phyloP scores from a whole-genome alignment of 2,888 invertebrate species.

The Mimachlamys varia region DNA sequence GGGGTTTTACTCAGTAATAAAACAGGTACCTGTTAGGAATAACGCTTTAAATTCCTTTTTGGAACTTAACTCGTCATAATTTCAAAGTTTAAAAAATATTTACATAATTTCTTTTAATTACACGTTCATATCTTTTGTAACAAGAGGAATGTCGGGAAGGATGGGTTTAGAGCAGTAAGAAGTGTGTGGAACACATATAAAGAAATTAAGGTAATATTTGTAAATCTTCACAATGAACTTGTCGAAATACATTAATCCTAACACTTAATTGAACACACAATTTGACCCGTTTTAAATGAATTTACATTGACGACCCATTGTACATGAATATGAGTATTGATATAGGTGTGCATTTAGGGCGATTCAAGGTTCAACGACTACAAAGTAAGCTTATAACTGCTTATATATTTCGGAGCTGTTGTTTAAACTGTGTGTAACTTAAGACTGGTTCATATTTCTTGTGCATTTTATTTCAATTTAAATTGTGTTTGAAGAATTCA shows the following conservation, averaged over 20 bases:
- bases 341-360: not conserved
- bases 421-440: not conserved
- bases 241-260: not conserved
- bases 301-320: not conserved
- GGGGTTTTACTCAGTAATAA: too few species aligned
- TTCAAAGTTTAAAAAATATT: not conserved
- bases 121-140: not conserved
- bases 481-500: not conserved
- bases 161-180: not conserved
- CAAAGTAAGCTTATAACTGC: not conserved
- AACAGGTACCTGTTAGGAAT: too few species aligned
- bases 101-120: not conserved
- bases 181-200: not conserved
- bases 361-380: conserved; percentile 16
- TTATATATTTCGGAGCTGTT: not conserved
- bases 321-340: conserved; percentile 3
- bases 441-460: not conserved
- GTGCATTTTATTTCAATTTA: not conserved
- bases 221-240: not conserved
- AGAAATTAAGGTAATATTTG: not conserved
- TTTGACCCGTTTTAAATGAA: conserved; percentile 2
- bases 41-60: too few species aligned
- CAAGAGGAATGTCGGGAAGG: not conserved
- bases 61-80: not conserved
- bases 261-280: not conserved